These are phyloP conservation scores for Liparis tanakae DNA, from an alignment of 2,797 vertebrate genomes.

Conservation along the genomic window DNA sequence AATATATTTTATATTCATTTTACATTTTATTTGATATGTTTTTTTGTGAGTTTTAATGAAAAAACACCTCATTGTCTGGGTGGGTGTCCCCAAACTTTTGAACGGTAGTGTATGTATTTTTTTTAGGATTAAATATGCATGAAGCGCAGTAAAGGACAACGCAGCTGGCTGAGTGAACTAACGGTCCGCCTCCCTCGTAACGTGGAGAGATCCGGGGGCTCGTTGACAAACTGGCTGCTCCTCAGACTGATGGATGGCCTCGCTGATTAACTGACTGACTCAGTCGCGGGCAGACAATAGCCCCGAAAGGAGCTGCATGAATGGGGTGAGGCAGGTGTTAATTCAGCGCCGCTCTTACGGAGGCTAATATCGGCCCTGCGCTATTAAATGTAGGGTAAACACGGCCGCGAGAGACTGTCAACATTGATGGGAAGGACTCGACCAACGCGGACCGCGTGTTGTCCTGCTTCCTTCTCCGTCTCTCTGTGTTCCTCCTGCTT, in stretches of 20 bases:
- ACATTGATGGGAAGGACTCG: conserved; percentile 63
- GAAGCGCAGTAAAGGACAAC: neutral
- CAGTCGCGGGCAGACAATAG: conserved; percentile 57
- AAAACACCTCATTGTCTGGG: too few species aligned
- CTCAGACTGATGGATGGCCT: conserved; percentile 38
- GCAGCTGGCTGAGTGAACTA: neutral
- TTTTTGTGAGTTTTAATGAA: too few species aligned
- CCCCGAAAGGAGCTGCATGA: conserved; percentile 49
- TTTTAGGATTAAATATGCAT: too few species aligned
- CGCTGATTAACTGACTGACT: conserved; percentile 54
- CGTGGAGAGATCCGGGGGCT: conserved; percentile 9
- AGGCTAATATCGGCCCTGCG: conserved; percentile 52
- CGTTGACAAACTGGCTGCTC: conserved; percentile 15
- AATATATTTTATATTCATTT: too few species aligned
- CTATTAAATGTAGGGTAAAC: conserved; percentile 67
- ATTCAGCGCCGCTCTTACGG: conserved; percentile 51
- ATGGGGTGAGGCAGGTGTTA: conserved; percentile 66
- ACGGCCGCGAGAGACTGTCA: conserved; percentile 63
- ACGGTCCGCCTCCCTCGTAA: conserved; percentile 2
- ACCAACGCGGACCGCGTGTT: conserved; percentile 50
- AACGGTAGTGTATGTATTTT: too few species aligned
- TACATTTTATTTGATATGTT: too few species aligned
- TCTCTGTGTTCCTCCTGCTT: conserved; percentile 20
- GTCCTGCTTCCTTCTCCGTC: conserved; percentile 33
- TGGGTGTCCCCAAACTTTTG: too few species aligned